These are phyloP conservation scores for Olivierus martensii DNA, from an alignment of 1,140 invertebrate genomes.

Conservation along the genomic window DNA sequence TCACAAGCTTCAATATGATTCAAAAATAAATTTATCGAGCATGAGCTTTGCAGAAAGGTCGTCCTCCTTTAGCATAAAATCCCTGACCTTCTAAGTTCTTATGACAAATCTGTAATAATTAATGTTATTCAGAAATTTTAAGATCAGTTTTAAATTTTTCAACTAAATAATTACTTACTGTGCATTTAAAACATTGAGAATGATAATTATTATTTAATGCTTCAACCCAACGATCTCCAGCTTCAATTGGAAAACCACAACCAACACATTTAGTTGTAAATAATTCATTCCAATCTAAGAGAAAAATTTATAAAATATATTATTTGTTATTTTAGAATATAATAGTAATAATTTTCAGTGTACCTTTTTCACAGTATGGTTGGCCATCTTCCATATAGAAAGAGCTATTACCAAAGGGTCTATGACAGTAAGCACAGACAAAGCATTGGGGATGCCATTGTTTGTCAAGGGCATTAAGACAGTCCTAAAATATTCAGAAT, in stretches of 20 bases:
- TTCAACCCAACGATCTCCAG: constrained; percentile 98
- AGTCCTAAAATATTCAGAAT: constrained; percentile 49
- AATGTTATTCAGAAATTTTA: background rate
- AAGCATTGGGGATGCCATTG: constrained; percentile 98
- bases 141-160: background rate
- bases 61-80: constrained; percentile 94
- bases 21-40: constrained; percentile 41
- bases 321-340: background rate
- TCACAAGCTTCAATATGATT: no score
- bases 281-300: constrained; percentile 81
- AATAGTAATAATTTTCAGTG: background rate
- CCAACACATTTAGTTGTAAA: constrained; percentile 98
- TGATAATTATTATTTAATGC: constrained; percentile 98
- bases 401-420: constrained; percentile 86
- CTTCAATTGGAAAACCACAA: constrained; percentile 97
- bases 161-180: constrained; percentile 34
- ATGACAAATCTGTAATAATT: constrained; percentile 56
- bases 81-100: constrained; percentile 97
- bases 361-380: constrained; percentile 80
- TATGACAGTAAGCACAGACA: constrained; percentile 82
- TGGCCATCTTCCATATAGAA: constrained; percentile 97
- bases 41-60: constrained; percentile 96
- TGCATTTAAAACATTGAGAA: constrained; percentile 99
- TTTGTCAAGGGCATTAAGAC: constrained; percentile 92
- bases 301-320: background rate